Evolutionary conservation across 2,797 vertebrate species (phyloP), one percentile per base, ranked within the genome.

Genomic region (Halcyon leucocephala): DNA sequence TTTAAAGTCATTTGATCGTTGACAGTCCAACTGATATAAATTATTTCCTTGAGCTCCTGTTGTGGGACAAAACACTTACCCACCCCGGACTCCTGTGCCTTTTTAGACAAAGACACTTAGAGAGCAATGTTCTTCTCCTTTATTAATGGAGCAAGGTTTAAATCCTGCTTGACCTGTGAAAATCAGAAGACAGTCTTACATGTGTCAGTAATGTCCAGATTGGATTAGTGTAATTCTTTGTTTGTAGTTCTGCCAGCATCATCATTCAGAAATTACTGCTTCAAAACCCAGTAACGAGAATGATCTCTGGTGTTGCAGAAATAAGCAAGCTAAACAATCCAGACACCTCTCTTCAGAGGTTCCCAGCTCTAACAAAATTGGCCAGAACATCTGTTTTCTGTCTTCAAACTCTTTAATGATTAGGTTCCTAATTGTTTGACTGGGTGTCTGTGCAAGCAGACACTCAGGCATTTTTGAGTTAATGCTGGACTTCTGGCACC

Each of bases 151-250:
- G 26, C 2, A 7, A 25, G 21, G 79, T 94, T 96, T 93, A 96
- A 96, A 93, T 95, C 86, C 92, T 96, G 66, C 64, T 96, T 96
- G 89, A 97, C 93, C 94, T 93, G 87, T 92, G 95, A 90, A 96
- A 96, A 69, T 86, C 73, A 85, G 90, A 95, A 95, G 91, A n/a
- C 57, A 89, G 77, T 67, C 61, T 86, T 92, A 85, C 65, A 83
- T 78, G 91, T 69, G 39, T 90, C 91, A 79, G 72, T 78, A 85
- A 90, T 70, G 93, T 89, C 79, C 92, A 92, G 72, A 96, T 71
- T 96, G 95, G 91, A 97, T 97, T 97, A 96, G 46, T 58, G 61
- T 95, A 97, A 97, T 95, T 95, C 92, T 90, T 93, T 89, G 57
- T 95, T 96, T 97, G 95, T 97, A 96, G 95, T 70, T 90, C 73